Evolutionary conservation across 2,113 vertebrate genomes (phyloP).

Genomic region (Oreochromis spilurus): DNA sequence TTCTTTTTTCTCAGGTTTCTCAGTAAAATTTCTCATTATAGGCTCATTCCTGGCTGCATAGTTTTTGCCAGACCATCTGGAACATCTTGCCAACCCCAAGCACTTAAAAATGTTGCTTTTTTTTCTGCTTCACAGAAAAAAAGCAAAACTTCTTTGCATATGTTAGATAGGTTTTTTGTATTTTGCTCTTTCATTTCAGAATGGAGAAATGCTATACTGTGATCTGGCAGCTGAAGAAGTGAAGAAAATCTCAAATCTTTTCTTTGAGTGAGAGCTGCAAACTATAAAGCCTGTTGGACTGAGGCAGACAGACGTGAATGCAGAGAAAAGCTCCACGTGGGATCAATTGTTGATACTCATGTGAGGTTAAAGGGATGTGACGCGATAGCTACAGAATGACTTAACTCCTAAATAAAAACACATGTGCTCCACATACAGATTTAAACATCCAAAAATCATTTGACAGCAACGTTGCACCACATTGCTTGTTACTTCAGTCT

Average conservation of each 20-base stretch:
- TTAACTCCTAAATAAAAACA: neutral
- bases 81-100: neutral
- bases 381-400: neutral
- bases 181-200: neutral
- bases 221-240: neutral
- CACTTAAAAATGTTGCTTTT: neutral
- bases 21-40: neutral
- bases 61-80: neutral
- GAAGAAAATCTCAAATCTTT: neutral
- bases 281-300: neutral
- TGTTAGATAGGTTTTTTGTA: neutral
- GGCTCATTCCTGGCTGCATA: neutral
- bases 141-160: neutral
- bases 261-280: neutral
- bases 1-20: neutral
- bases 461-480: neutral
- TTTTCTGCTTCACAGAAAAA: neutral
- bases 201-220: neutral
- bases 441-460: conserved; percentile 3
- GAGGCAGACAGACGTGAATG: neutral
- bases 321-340: neutral
- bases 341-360: neutral
- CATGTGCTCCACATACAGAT: conserved; percentile 4
- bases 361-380: neutral
- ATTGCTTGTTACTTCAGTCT: neutral